phyloP scores from a whole-genome alignment of 2,797 vertebrate genomes.

The Aphelocoma californica region DNA sequence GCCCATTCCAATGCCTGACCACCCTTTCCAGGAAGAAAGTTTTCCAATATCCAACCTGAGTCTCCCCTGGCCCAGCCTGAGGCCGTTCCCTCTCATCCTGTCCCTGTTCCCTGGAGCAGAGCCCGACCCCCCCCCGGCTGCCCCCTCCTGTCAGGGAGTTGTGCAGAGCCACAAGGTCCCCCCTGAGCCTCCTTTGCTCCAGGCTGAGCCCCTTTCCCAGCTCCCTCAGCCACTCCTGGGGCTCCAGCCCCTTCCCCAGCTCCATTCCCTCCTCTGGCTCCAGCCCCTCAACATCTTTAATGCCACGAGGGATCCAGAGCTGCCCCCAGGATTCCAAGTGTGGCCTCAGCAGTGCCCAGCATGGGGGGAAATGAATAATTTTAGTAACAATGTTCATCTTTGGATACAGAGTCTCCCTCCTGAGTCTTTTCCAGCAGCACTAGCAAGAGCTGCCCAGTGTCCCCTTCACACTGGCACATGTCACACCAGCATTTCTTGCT shows the following conservation, averaged over 20 bases:
- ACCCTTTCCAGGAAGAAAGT: rapidly evolving
- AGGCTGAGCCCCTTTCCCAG: background rate
- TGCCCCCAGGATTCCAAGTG: no score
- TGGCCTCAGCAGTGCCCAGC: no score
- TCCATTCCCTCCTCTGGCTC: rapidly evolving
- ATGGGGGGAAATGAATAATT: background rate
- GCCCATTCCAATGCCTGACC: background rate
- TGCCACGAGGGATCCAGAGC: background rate
- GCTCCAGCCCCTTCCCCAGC: background rate
- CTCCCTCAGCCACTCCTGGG: background rate
- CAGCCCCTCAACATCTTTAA: background rate
- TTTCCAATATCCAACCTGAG: rapidly evolving
- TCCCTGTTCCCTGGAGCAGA: background rate
- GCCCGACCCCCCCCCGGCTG: rapidly evolving
- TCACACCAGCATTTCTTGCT: background rate
- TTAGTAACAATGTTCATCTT: background rate
- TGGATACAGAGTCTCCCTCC: background rate
- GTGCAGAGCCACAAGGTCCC: background rate
- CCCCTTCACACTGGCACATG: background rate
- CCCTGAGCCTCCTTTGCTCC: background rate
- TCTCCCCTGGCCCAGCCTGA: background rate
- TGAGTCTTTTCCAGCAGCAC: background rate
- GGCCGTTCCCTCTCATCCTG: background rate
- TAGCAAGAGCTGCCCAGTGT: background rate
- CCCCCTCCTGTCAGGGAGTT: background rate